phyloP scores from a whole-genome alignment of 1,140 invertebrate species.

The Cephus cinctus region DNA sequence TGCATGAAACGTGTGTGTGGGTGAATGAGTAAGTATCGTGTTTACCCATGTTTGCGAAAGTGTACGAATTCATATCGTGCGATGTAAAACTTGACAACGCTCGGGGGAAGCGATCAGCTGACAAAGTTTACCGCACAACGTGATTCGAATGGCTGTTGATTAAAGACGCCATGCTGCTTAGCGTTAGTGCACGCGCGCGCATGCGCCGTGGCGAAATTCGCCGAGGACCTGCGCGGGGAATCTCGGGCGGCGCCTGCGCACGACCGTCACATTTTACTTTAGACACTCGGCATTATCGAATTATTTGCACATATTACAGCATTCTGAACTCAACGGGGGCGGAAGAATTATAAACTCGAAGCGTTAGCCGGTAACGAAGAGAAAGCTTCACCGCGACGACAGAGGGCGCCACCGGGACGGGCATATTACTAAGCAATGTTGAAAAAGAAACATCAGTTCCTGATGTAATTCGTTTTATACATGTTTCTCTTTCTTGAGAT shows the following conservation, averaged over 20 bases:
- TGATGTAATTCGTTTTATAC: background rate
- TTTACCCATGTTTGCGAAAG: no score
- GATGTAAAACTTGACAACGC: no score
- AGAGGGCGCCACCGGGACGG: conserved; percentile 16
- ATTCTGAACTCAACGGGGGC: no score
- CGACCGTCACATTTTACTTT: no score
- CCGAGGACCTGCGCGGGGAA: no score
- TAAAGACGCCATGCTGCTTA: no score
- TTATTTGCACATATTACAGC: conserved; percentile 45
- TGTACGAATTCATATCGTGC: no score
- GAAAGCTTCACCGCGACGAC: conserved; percentile 19
- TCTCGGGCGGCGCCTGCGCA: no score
- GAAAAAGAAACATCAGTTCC: background rate
- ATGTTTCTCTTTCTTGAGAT: no score
- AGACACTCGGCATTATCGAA: conserved; percentile 41
- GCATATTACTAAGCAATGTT: background rate
- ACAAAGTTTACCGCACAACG: background rate
- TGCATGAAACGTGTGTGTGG: no score
- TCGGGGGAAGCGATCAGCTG: no score
- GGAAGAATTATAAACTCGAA: conserved; percentile 10
- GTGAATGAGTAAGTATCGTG: no score
- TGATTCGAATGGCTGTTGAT: background rate
- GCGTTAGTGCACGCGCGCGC: background rate
- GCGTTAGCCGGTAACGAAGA: conserved; percentile 16
- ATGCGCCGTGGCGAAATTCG: background rate